phyloP scores from a whole-genome alignment of 2,888 invertebrate species.

The Acronicta alni region DNA sequence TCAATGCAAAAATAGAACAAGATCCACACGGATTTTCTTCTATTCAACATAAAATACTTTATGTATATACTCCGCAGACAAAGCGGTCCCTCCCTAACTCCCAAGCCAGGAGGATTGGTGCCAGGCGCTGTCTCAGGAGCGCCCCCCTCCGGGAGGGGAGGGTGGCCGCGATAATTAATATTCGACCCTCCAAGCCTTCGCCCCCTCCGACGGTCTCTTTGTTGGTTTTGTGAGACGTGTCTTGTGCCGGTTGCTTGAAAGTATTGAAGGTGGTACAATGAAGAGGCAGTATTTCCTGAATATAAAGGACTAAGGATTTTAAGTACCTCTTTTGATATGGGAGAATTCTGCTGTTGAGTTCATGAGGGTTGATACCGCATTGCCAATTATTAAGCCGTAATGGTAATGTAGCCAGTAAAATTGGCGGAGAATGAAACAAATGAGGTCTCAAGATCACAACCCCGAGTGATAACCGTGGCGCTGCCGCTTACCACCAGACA shows the following conservation, averaged over 20 bases:
- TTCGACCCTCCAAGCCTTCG: slow-evolving; percentile 59
- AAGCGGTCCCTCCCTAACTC: slow-evolving; percentile 48
- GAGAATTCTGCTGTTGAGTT: too few relatives aligned
- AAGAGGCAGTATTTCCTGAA: too few relatives aligned
- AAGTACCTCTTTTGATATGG: too few relatives aligned
- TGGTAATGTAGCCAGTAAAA: too few relatives aligned
- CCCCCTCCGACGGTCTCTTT: slow-evolving; percentile 48
- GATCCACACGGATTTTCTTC: not conserved
- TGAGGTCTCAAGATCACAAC: too few relatives aligned
- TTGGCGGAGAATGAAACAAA: too few relatives aligned
- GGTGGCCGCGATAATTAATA: slow-evolving; percentile 73
- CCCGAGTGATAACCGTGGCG: too few relatives aligned
- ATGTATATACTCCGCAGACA: slow-evolving; percentile 4
- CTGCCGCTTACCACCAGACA: too few relatives aligned
- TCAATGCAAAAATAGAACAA: too few relatives aligned
- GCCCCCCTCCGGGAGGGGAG: slow-evolving; percentile 19
- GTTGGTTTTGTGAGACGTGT: slow-evolving; percentile 44
- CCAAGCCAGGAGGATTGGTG: slow-evolving; percentile 68
- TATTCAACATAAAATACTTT: too few relatives aligned
- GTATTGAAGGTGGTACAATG: not conserved
- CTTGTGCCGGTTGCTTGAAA: slow-evolving; percentile 27
- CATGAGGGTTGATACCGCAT: too few relatives aligned
- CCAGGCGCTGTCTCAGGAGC: slow-evolving; percentile 75
- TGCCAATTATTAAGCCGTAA: too few relatives aligned
- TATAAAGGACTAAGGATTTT: not conserved